Evolutionary conservation across 2,113 vertebrate species (phyloP).

Genomic region (Antidorcas marsupialis): DNA sequence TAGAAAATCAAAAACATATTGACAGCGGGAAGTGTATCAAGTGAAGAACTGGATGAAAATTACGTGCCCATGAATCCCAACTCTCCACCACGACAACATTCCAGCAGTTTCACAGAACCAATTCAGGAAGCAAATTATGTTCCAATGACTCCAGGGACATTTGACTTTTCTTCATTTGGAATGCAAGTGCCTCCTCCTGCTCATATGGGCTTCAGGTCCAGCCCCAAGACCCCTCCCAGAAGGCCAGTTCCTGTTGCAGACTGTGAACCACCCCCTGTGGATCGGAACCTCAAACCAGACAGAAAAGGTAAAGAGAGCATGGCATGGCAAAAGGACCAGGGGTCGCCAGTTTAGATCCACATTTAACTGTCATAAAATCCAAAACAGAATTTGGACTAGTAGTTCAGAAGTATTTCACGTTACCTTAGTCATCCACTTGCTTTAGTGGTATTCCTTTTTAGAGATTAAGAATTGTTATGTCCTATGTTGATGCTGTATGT

Average conservation of each 20-base stretch:
- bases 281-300: constrained; percentile 98
- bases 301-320: constrained; percentile 92
- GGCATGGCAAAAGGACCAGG: accelerated
- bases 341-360: not conserved
- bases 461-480: not conserved
- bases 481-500: not conserved
- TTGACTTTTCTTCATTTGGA: constrained; percentile 96
- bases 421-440: not conserved
- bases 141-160: constrained; percentile 96
- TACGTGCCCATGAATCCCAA: constrained; percentile 98
- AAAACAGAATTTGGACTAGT: not conserved
- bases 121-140: constrained; percentile 97
- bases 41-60: constrained; percentile 96
- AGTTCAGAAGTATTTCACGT: not conserved
- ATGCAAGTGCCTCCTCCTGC: constrained; percentile 98
- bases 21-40: constrained; percentile 89
- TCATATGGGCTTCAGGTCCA: constrained; percentile 98
- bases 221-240: constrained; percentile 96
- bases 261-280: constrained; percentile 95
- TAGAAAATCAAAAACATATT: constrained; percentile 97
- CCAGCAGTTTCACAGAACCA: constrained; percentile 91
- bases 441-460: not conserved
- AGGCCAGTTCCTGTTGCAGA: constrained; percentile 89
- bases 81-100: constrained; percentile 94
- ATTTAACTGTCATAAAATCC: not conserved